Conservation (phyloP, 1,140 invertebrate genomes). For the Pogonus chalceus region DNA sequence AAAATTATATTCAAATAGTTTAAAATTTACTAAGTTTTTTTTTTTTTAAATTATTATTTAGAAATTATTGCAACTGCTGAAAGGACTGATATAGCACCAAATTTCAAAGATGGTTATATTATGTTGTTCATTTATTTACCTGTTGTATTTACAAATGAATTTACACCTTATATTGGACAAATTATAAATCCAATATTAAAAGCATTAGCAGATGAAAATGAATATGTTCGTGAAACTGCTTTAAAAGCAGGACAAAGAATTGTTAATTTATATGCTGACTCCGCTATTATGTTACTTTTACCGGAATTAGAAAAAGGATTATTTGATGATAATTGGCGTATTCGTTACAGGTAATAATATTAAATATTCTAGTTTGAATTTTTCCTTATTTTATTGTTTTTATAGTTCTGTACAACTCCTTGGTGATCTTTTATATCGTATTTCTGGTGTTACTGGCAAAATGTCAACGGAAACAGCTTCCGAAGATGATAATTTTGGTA, state of each 20-base stretch:
- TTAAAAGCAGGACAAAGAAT: slow-evolving; percentile 93
- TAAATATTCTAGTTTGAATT: neutral
- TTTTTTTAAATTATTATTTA: slow-evolving; percentile 19
- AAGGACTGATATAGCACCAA: slow-evolving; percentile 86
- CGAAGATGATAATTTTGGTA: slow-evolving; percentile 98
- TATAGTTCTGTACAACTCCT: slow-evolving; percentile 87
- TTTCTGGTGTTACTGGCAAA: slow-evolving; percentile 95
- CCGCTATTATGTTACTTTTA: slow-evolving; percentile 84
- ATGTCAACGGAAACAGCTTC: slow-evolving; percentile 97
- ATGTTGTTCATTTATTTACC: slow-evolving; percentile 99
- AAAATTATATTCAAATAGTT: neutral
- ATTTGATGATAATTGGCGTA: slow-evolving; percentile 98
- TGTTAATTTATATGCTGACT: slow-evolving; percentile 92
- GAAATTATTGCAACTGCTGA: slow-evolving; percentile 96
- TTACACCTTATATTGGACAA: slow-evolving; percentile 92
- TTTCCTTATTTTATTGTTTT: slow-evolving; percentile 14
- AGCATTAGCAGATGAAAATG: slow-evolving; percentile 96
- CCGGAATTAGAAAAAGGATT: slow-evolving; percentile 90
- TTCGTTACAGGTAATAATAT: slow-evolving; percentile 59
- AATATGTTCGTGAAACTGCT: slow-evolving; percentile 96
- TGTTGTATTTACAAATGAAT: slow-evolving; percentile 88
- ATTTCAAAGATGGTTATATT: slow-evolving; percentile 98
- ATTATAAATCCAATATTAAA: slow-evolving; percentile 97
- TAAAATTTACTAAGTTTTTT: too few relatives aligned
- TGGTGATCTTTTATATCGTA: slow-evolving; percentile 91